These are phyloP conservation scores for Lasioglossum oenotherae DNA, from an alignment of 2,888 invertebrate species.

Conservation along the genomic window DNA sequence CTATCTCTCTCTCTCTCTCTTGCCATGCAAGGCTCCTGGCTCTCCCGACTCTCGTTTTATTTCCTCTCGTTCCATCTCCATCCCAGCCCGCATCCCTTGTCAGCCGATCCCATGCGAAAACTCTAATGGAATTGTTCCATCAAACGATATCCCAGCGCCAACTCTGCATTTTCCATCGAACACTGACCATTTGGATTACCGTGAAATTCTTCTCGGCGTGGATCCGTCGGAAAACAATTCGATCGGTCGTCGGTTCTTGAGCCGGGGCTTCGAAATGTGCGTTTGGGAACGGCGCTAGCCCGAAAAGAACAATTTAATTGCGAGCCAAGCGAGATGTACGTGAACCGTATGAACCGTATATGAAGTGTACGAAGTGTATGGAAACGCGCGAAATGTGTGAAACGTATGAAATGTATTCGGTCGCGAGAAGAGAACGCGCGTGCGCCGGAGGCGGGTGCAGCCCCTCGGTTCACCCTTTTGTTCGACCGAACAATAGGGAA, in stretches of 20 bases:
- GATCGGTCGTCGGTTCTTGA: conserved; percentile 27
- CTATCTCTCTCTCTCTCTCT: neutral
- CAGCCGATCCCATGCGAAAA: conserved; percentile 69
- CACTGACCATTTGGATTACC: conserved; percentile 64
- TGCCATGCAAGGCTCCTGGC: neutral
- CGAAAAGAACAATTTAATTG: neutral
- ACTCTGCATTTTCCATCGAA: conserved; percentile 72
- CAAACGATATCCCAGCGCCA: conserved; percentile 64
- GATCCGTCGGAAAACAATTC: conserved; percentile 47
- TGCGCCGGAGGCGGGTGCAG: neutral
- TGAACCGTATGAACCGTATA: neutral
- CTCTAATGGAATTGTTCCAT: conserved; percentile 74
- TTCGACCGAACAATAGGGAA: neutral
- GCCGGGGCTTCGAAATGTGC: conserved; percentile 23
- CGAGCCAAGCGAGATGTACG: neutral
- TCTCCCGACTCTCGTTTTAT: conserved; percentile 43
- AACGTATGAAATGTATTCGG: neutral
- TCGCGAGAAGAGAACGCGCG: neutral
- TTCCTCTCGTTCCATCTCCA: conserved; percentile 47
- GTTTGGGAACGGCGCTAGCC: too few species aligned
- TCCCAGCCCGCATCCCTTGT: conserved; percentile 64
- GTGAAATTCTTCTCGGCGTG: conserved; percentile 40
- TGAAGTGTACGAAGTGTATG: neutral
- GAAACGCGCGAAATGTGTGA: neutral
- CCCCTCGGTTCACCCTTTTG: conserved; percentile 4